Base-by-base conservation (phyloP, 1,140 invertebrate genomes). In the Paramacrobiotus metropolitanus region DNA sequence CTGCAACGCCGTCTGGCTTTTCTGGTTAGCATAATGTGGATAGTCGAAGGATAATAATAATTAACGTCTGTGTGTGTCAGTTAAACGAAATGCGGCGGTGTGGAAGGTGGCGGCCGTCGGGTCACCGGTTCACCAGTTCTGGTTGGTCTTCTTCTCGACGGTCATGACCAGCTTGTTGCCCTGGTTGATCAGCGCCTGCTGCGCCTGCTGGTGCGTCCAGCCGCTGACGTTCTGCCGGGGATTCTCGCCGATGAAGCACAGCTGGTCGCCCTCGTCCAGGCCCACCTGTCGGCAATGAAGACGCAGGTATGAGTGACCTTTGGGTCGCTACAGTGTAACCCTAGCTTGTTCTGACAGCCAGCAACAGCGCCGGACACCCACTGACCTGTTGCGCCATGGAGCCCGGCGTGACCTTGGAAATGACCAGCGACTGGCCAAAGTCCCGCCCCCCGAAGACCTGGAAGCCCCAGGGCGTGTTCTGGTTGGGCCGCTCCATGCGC, bases 81-180 rank as follows among this genome's bases (percentile, higher is more conserved):
- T n/a, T n/a, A n/a, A n/a, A n/a, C n/a, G n/a, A n/a, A n/a, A n/a
- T n/a, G n/a, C n/a, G n/a, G n/a, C n/a, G n/a, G n/a, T n/a, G n/a
- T n/a, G n/a, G n/a, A n/a, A n/a, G n/a, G n/a, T n/a, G n/a, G n/a
- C n/a, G n/a, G n/a, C n/a, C n/a, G n/a, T n/a, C n/a, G n/a, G n/a
- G n/a, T n/a, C n/a, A n/a, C n/a, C n/a, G n/a, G 34, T 40, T 55
- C 48, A 55, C 48, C 48, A 55, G 48, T 55, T 55, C 24, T 55
- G 48, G 9, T 9, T 15, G 15, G 48, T 55, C 24, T 24, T 9
- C 48, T 55, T 55, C 24, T 55, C 48, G 4, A 55, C 48, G 9
- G 48, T 55, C 48, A 55, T 55, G 24, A 55, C 48, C 48, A 55
- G 15, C 24, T 55, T 55, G 48, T 55, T 55, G 48, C 48, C 48